These are phyloP conservation scores for Marcusenius ussheri DNA, from an alignment of 2,113 vertebrate genomes.

Conservation along the genomic window DNA sequence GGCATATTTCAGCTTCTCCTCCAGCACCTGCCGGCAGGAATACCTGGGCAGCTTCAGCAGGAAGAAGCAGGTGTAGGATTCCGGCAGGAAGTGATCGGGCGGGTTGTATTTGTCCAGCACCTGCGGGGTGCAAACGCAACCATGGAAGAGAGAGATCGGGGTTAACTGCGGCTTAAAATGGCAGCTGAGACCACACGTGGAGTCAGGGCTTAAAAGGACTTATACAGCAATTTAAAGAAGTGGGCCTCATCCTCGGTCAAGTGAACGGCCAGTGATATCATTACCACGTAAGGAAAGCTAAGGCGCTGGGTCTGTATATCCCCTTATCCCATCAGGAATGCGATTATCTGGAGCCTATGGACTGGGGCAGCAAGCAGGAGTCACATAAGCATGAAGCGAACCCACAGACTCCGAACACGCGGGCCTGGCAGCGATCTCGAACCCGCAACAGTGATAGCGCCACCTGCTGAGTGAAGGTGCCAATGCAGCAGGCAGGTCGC, in stretches of 20 bases:
- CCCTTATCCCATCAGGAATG: neutral
- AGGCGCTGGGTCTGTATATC: neutral
- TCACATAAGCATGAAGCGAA: neutral
- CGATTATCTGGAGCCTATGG: neutral
- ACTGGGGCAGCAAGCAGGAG: neutral
- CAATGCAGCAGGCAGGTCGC: neutral
- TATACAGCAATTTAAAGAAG: neutral
- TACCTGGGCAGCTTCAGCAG: constrained; percentile 93
- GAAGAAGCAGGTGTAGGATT: constrained; percentile 98
- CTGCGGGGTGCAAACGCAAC: constrained; percentile 47
- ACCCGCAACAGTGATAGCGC: neutral
- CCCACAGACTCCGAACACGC: neutral
- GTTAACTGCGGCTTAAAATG: neutral
- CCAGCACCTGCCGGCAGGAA: constrained; percentile 90
- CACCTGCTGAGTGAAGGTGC: neutral
- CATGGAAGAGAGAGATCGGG: neutral
- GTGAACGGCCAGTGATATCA: neutral
- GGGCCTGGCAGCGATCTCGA: neutral
- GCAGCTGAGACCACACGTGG: neutral
- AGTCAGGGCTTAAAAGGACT: neutral
- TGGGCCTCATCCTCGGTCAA: neutral
- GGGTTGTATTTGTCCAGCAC: constrained; percentile 97
- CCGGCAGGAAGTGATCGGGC: constrained; percentile 94
- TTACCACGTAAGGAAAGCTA: neutral
- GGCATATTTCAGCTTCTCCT: constrained; percentile 95